Percentiles rank a stretch among this genome's conserved stretches.
phyloP scores from a whole-genome alignment of 2,113 vertebrate species.

The Meriones unguiculatus region DNA sequence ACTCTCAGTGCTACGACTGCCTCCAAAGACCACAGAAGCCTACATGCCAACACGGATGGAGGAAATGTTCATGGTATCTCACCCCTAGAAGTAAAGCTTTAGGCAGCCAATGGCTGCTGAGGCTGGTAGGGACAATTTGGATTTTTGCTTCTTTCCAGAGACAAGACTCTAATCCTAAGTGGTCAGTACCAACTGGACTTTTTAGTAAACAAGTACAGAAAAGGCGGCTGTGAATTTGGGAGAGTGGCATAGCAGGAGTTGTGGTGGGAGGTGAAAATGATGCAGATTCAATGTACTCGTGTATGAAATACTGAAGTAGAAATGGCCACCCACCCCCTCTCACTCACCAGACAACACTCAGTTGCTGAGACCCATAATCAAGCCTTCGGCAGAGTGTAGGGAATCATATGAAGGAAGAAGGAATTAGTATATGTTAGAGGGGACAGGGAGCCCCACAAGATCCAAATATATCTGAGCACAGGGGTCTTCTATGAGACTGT shows the following conservation, averaged over 20 bases:
- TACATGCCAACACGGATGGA: not conserved
- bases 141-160: not conserved
- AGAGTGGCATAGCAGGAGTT: not conserved
- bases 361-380: too few relatives aligned
- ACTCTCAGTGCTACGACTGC: not conserved
- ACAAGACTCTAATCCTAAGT: not conserved
- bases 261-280: not conserved
- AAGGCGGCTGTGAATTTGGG: not conserved
- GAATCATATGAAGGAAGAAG: too few relatives aligned
- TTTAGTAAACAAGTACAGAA: not conserved
- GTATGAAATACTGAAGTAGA: not conserved
- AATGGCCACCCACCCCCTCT: not conserved
- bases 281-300: not conserved
- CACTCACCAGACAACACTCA: not conserved
- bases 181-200: not conserved
- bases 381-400: too few relatives aligned
- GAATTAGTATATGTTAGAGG: too few relatives aligned
- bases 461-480: too few relatives aligned
- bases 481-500: too few relatives aligned
- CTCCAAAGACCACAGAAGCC: not conserved
- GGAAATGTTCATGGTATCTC: not conserved
- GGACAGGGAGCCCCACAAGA: too few relatives aligned
- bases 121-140: not conserved
- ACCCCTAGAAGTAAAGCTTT: not conserved
- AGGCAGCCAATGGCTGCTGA: not conserved